A percentile compares a stretch with the other conserved stretches of the same genome.
phyloP scores from a whole-genome alignment of 2,113 vertebrate genomes.

The Ciconia maguari region DNA sequence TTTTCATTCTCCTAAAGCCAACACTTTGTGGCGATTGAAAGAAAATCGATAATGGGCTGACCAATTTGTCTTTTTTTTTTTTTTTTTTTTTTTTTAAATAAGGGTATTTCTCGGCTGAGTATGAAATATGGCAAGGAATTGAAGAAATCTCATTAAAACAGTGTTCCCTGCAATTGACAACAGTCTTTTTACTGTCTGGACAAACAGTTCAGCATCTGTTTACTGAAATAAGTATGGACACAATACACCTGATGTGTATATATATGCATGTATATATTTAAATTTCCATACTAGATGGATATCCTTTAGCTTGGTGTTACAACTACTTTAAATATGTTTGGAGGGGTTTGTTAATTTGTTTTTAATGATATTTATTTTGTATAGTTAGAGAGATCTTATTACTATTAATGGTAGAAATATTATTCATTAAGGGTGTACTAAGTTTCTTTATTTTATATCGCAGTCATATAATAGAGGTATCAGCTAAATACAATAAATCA shows the following conservation, averaged over 20 bases:
- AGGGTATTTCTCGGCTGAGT: constrained; percentile 44
- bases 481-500: background rate
- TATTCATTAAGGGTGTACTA: background rate
- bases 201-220: background rate
- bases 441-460: background rate
- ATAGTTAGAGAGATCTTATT: background rate
- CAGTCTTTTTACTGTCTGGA: background rate
- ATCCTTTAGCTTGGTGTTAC: background rate
- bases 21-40: constrained; percentile 39
- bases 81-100: constrained; percentile 17
- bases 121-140: constrained; percentile 55
- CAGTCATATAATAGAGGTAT: background rate
- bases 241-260: background rate
- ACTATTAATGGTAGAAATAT: background rate
- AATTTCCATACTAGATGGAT: background rate
- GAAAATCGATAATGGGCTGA: constrained; percentile 60
- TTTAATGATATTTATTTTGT: background rate
- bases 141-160: constrained; percentile 11
- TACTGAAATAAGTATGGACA: background rate
- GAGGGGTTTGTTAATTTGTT: background rate
- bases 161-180: constrained; percentile 56
- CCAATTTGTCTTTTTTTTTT: constrained; percentile 36
- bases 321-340: background rate
- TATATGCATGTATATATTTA: background rate
- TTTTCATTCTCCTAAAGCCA: constrained; percentile 30